Evolutionary conservation across 2,113 vertebrate genomes (phyloP), one percentile per base, ranked within the genome.

Genomic region (Nerophis lumbriciformis): DNA sequence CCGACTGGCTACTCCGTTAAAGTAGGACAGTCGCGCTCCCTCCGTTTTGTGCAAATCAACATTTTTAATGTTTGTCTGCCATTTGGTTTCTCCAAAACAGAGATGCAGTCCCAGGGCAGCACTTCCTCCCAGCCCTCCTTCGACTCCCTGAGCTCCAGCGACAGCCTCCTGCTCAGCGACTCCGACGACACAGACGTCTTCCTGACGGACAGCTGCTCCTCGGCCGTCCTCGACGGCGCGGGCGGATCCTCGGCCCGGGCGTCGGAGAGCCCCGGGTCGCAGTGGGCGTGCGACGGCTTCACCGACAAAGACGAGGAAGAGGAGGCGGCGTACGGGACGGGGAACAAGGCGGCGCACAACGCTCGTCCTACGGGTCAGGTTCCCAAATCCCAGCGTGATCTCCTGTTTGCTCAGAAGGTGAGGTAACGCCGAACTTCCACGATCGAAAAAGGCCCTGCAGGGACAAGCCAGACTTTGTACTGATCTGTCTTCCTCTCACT

Each of bases 361-460:
- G 4, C 63, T 12, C 42, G 61, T 45, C 55, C 56, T 0, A 8
- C 48, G 0, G 49, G 50, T 28, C 68, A 69, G 45, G 69, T 59
- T 0, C 48, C 60, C 1, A 64, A 75, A 57, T 90, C 91, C 0
- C 83, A 92, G 4, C 92, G 92, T 36, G 95, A 96, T 61, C 75
- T 86, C 37, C 81, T 94, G 10, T 98, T 98, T 63, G 92, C 94
- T 62, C 92, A 92, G 53, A 98, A 98, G 92, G 95, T 96, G 14
- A 14, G 53, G 63, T 67, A 65, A 73, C 35, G 38, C 42, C 39
- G 59, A 63, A 64, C 12, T 53, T 35, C n/a, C 48, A 9, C 4
- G 11, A 19, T 10, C 7, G n/a, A 63, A 4, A 14, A 58, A 58
- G 16, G 4, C 9, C 52, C 61, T 39, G 8, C 8, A 7, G 48